Conservation (phyloP, 2,888 invertebrate genomes). For the Sarcophaga caerulescens region DNA sequence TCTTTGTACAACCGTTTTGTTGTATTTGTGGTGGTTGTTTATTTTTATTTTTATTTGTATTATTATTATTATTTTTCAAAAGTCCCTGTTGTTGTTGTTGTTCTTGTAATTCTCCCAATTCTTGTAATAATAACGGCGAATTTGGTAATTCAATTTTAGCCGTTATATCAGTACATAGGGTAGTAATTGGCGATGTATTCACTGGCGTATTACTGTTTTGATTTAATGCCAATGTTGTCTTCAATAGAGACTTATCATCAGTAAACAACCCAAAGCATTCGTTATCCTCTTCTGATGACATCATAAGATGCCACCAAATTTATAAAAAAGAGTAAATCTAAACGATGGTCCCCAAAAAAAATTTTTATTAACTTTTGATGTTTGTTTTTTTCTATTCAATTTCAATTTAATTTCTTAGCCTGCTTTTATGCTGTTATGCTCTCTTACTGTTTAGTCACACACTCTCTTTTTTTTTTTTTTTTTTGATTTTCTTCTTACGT, state of each 20-base stretch:
- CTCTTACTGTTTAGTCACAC: neutral
- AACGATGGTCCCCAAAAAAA: slow-evolving; percentile 56
- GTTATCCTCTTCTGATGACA: slow-evolving; percentile 98
- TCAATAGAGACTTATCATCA: slow-evolving; percentile 93
- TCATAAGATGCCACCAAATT: slow-evolving; percentile 89
- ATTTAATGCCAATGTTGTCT: slow-evolving; percentile 83
- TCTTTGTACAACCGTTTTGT: slow-evolving; percentile 46
- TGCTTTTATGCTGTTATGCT: neutral
- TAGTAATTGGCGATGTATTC: slow-evolving; percentile 36
- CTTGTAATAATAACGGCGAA: slow-evolving; percentile 55
- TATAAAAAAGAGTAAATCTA: slow-evolving; percentile 67
- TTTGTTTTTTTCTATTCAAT: slow-evolving; percentile 21
- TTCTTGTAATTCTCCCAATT: slow-evolving; percentile 57
- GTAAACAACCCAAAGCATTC: slow-evolving; percentile 96
- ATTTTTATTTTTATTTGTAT: slow-evolving; percentile 87
- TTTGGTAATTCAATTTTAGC: slow-evolving; percentile 58
- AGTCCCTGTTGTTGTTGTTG: slow-evolving; percentile 66
- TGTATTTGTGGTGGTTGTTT: slow-evolving; percentile 87
- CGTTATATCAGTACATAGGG: slow-evolving; percentile 39
- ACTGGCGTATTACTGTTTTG: slow-evolving; percentile 54
- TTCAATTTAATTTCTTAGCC: slow-evolving; percentile 24
- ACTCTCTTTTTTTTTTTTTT: slow-evolving; percentile 20
- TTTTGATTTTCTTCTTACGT: neutral
- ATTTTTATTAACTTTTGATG: neutral
- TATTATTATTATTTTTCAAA: slow-evolving; percentile 47